Percentiles rank a stretch among this genome's conserved stretches.
These are phyloP conservation scores for Troides helena DNA, from an alignment of 2,888 invertebrate genomes.

Conservation along the genomic window DNA sequence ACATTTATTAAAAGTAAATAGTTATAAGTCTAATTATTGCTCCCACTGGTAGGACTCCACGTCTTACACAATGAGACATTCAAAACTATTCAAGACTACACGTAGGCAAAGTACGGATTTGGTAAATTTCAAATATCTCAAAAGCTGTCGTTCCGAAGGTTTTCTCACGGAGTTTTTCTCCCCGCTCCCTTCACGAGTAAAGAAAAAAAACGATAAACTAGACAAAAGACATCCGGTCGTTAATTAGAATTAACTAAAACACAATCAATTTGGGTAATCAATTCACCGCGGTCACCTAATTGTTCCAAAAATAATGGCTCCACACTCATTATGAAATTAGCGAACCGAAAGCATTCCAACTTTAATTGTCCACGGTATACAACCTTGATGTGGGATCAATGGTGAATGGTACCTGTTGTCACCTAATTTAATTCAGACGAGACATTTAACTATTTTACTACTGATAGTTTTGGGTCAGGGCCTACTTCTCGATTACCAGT, in stretches of 20 bases:
- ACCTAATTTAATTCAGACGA: neutral
- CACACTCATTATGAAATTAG: neutral
- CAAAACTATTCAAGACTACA: too few species aligned
- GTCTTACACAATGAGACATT: too few species aligned
- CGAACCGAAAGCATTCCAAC: neutral
- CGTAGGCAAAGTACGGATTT: too few species aligned
- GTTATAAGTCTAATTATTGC: too few species aligned
- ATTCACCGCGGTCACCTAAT: constrained; percentile 23
- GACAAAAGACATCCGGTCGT: constrained; percentile 20
- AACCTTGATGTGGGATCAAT: neutral
- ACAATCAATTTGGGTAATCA: constrained; percentile 22
- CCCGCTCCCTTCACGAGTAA: neutral
- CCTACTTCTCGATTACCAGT: too few species aligned
- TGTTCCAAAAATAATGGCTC: constrained; percentile 18
- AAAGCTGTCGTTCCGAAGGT: too few species aligned
- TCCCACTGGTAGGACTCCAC: too few species aligned
- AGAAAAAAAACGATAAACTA: neutral
- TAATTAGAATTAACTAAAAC: constrained; percentile 25
- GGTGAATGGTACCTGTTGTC: neutral
- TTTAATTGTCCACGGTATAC: neutral
- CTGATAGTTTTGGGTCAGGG: too few species aligned
- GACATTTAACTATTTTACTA: neutral
- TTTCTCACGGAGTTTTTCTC: too few species aligned
- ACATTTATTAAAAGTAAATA: too few species aligned
- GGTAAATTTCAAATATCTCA: too few species aligned